A percentile compares a stretch with the other conserved stretches of the same genome.
phyloP scores from a whole-genome alignment of 2,113 vertebrate species.

The Hippocampus comes region DNA sequence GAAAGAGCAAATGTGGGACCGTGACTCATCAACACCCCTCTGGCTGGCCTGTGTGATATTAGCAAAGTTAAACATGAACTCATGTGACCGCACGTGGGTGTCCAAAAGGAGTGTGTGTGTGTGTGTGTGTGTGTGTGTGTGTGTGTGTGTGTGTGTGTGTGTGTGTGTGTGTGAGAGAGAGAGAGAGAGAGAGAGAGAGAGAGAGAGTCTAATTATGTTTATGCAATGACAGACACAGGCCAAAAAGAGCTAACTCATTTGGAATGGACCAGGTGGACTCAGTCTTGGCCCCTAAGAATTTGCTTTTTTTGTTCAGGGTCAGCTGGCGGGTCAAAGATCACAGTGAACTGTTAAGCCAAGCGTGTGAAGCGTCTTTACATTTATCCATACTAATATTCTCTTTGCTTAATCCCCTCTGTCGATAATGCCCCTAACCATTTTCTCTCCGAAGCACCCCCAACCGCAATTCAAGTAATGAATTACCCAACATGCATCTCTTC shows the following conservation, averaged over 20 bases:
- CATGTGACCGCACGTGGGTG: neutral
- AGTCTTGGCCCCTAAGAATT: slow-evolving; percentile 55
- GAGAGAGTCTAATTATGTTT: slow-evolving; percentile 16
- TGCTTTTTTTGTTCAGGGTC: slow-evolving; percentile 59
- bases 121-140: neutral
- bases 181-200: too few species aligned
- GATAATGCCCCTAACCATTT: slow-evolving; percentile 1
- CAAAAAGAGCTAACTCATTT: slow-evolving; percentile 46
- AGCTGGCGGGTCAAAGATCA: slow-evolving; percentile 55
- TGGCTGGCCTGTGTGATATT: neutral
- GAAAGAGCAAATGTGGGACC: neutral
- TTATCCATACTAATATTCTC: slow-evolving; percentile 17
- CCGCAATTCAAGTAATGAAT: neutral
- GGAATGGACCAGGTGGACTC: slow-evolving; percentile 50
- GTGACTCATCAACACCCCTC: neutral
- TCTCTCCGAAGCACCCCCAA: neutral
- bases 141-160: too few species aligned
- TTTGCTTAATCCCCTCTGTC: neutral
- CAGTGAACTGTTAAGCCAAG: slow-evolving; percentile 38
- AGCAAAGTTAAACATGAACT: neutral
- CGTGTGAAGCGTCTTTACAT: slow-evolving; percentile 22
- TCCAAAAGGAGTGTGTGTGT: neutral
- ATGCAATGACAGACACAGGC: slow-evolving; percentile 29
- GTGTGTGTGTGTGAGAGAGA: neutral
- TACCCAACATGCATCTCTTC: neutral